Base-by-base conservation (phyloP, 2,888 invertebrate genomes). In the Troglohyphantes excavatus region DNA sequence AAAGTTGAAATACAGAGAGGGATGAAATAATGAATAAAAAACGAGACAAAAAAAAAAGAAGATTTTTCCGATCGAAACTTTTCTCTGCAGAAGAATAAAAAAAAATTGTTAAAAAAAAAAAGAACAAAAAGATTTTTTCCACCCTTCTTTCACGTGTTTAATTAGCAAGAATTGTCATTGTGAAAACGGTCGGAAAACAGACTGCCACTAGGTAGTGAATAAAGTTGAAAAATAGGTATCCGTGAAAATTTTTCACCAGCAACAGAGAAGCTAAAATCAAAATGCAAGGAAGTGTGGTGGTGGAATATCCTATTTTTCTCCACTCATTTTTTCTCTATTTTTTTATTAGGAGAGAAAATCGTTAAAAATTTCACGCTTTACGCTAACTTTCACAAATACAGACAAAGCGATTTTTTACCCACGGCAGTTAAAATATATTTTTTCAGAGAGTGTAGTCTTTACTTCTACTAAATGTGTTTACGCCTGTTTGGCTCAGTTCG, bases 141-240 rank as follows among this genome's bases (percentile, higher is more conserved):
- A 46, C 6, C n/a, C 70, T 53, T 83, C 73, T 83, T 83, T 70
- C 59, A 59, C 67, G 67, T 78, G 90, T 67, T 85, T 90, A 90
- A 90, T 90, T 90, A 90, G 85, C 72, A 79, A 73, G 85, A 90
- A 90, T 90, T 90, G 90, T 90, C 85, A 90, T 85, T 90, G 90
- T 90, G 90, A 90, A 90, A 90, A 85, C 68, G 65, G 85, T 79
- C 75, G 90, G 78, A 78, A 90, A 90, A 85, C 90, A 90, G 79
- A 90, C 79, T 90, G 90, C 79, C 76, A 72, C 83, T 46, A 46
- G 67, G 72, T 53, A 65, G 70, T 84, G 83, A 84, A 78, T 78
- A 72, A 78, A 21, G 26, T 83, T 84, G 83, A 84, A 84, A 90
- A 78, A 90, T 83, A 84, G 89, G 67, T 70, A 76, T 68, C 82